Conservation (phyloP, 2,888 invertebrate species). For the Gasteruption jaculator region DNA sequence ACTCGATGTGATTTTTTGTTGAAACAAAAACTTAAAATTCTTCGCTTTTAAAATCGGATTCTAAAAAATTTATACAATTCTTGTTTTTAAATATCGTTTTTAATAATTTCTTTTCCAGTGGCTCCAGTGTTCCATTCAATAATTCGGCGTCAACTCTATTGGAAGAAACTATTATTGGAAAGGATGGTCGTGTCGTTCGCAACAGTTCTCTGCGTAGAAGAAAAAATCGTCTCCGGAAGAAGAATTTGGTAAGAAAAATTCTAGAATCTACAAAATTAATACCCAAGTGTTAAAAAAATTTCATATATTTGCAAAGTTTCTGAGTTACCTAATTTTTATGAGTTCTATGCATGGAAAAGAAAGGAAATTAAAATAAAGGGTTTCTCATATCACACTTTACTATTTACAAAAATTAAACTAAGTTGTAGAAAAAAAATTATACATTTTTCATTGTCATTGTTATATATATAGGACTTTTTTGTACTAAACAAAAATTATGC, state of each 20-base stretch:
- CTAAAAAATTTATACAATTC: neutral
- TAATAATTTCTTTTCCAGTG: slow-evolving; percentile 30
- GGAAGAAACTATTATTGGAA: slow-evolving; percentile 47
- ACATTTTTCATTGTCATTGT: neutral
- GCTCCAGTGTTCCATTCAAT: slow-evolving; percentile 42
- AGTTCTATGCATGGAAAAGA: no score
- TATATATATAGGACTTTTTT: neutral
- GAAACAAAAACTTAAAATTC: no score
- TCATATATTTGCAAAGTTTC: neutral
- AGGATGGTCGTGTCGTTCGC: slow-evolving; percentile 46
- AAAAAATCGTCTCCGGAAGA: slow-evolving; percentile 51
- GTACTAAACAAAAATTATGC: neutral
- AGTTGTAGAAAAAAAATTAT: neutral
- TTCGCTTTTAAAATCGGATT: no score
- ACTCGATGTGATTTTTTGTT: no score
- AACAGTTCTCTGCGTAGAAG: slow-evolving; percentile 51
- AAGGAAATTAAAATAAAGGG: no score
- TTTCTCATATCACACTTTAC: no score
- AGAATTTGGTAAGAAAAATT: slow-evolving; percentile 45
- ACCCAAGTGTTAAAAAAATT: slow-evolving; percentile 8
- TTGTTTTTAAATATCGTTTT: no score
- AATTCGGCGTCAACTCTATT: slow-evolving; percentile 58
- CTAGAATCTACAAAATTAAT: neutral
- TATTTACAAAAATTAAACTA: neutral
- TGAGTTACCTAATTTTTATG: neutral